Conservation (phyloP, 2,113 vertebrate genomes). For the Artemisiospiza belli region DNA sequence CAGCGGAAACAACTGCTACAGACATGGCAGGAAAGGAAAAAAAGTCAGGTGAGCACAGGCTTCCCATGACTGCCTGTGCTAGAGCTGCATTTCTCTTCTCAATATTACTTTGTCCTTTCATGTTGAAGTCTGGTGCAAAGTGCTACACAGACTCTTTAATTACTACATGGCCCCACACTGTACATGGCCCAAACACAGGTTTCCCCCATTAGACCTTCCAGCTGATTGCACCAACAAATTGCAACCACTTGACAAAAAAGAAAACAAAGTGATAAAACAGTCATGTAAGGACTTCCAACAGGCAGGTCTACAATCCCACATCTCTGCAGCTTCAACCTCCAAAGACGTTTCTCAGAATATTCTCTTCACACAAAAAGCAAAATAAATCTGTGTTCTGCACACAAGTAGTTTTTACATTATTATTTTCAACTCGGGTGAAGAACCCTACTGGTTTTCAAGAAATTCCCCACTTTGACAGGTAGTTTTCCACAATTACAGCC, state of each 20-base stretch:
- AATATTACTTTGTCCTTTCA: not conserved
- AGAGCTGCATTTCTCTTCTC: not conserved
- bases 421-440: not conserved
- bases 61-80: fast-evolving
- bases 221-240: not conserved
- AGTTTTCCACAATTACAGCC: not conserved
- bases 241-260: not conserved
- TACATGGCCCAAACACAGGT: not conserved
- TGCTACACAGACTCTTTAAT: not conserved
- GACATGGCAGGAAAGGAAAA: fast-evolving
- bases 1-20: fast-evolving
- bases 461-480: not conserved
- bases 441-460: not conserved
- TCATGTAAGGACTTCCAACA: not conserved
- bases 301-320: not conserved
- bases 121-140: not conserved
- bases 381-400: not conserved
- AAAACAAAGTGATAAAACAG: not conserved
- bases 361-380: not conserved
- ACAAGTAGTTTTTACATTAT: not conserved
- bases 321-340: not conserved
- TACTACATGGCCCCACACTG: too few relatives aligned
- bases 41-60: not conserved
- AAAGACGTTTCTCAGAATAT: not conserved
- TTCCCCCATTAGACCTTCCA: not conserved